Conservation (phyloP, 2,888 invertebrate species). For the Cremastobaeus sp. region DNA sequence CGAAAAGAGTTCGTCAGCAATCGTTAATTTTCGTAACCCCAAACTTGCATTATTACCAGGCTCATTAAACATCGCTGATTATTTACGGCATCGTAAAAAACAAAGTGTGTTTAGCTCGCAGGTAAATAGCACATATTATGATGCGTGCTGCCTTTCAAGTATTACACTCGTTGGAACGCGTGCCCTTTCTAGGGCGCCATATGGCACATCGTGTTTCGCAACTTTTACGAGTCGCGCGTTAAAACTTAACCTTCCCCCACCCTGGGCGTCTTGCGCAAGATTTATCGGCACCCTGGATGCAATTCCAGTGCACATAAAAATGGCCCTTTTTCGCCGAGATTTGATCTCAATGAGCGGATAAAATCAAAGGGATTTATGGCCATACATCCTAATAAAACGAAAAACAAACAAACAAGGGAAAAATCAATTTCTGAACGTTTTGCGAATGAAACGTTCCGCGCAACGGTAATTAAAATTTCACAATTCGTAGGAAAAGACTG, state of each 20-base stretch:
- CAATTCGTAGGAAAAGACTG: no score
- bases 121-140: constrained; percentile 64
- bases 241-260: constrained; percentile 48
- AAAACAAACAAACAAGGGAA: no score
- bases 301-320: no score
- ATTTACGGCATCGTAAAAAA: constrained; percentile 65
- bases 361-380: no score
- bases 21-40: no score
- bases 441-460: no score
- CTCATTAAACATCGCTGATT: constrained; percentile 61
- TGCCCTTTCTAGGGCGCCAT: constrained; percentile 26
- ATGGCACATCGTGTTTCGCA: constrained; percentile 30
- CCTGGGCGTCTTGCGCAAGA: constrained; percentile 33
- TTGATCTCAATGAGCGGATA: no score
- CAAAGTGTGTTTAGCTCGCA: constrained; percentile 61
- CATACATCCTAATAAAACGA: no score
- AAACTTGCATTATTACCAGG: constrained; percentile 35
- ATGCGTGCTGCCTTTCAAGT: constrained; percentile 34
- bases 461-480: no score
- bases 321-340: no score
- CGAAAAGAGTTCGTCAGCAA: no score
- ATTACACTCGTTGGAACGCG: constrained; percentile 23
- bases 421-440: no score
- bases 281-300: constrained; percentile 33
- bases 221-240: constrained; percentile 51